Evolutionary conservation across 2,797 vertebrate species (phyloP).

Genomic region (Urophycis tenuis): DNA sequence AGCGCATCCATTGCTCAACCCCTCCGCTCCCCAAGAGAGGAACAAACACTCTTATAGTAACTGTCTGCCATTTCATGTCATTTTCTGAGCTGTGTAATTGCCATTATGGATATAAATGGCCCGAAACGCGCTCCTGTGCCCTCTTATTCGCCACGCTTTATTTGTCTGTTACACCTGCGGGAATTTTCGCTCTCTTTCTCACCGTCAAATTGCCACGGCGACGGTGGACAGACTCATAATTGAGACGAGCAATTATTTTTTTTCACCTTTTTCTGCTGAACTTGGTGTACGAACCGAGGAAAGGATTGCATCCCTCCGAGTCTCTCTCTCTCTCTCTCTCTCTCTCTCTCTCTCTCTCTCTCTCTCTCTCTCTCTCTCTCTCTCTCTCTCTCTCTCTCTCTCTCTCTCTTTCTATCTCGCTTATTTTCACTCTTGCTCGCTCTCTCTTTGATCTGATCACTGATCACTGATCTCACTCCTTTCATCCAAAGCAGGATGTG

Average conservation of each 20-base stretch:
- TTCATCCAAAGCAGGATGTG: too few species aligned
- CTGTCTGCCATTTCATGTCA: slow-evolving; percentile 54
- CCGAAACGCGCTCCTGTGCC: slow-evolving; percentile 30
- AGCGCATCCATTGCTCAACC: too few species aligned
- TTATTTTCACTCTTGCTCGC: not conserved
- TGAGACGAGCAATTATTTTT: slow-evolving; percentile 39
- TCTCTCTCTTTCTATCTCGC: not conserved
- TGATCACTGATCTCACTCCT: too few species aligned
- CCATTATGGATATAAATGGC: slow-evolving; percentile 55
- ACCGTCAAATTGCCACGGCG: slow-evolving; percentile 42
- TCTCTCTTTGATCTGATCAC: too few species aligned
- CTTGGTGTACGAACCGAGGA: not conserved
- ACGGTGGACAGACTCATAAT: slow-evolving; percentile 60
- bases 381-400: not conserved
- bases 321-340: not conserved
- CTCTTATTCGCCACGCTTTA: slow-evolving; percentile 36
- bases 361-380: not conserved
- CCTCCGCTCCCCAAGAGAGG: slow-evolving; percentile 9
- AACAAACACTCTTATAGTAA: slow-evolving; percentile 43
- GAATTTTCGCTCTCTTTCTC: slow-evolving; percentile 30
- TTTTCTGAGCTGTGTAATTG: slow-evolving; percentile 58
- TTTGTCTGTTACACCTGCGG: slow-evolving; percentile 39
- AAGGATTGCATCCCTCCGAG: not conserved
- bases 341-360: not conserved
- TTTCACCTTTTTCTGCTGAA: not conserved